Evolutionary conservation across 2,888 invertebrate species (phyloP).

Genomic region (Campaea margaritaria): DNA sequence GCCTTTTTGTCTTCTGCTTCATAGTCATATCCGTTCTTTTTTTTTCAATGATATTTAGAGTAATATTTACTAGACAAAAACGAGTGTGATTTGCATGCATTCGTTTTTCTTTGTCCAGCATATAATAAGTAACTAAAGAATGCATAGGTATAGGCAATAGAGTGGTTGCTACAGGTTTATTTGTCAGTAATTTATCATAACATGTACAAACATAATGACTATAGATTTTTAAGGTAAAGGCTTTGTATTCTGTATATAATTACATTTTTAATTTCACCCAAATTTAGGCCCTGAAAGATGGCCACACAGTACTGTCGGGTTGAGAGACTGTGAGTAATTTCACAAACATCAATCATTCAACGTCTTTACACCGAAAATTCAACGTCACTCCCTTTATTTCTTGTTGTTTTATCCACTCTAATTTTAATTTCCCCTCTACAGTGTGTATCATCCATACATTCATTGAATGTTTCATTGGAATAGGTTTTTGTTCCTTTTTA

Average conservation of each 20-base stretch:
- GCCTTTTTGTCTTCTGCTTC: too few relatives aligned
- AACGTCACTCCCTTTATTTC: conserved; percentile 69
- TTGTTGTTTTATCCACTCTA: conserved; percentile 70
- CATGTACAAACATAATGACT: conserved; percentile 9
- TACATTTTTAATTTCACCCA: conserved; percentile 43
- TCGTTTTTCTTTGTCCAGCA: too few relatives aligned
- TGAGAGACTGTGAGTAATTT: conserved; percentile 68
- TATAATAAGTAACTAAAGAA: too few relatives aligned
- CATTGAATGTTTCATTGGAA: conserved; percentile 32
- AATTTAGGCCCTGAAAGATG: conserved; percentile 48
- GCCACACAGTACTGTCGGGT: conserved; percentile 63
- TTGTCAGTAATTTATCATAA: conserved; percentile 11
- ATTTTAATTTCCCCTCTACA: conserved; percentile 51
- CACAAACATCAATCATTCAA: conserved; percentile 77
- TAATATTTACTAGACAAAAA: too few relatives aligned
- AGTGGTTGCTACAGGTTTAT: too few relatives aligned
- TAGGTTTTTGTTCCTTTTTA: too few relatives aligned
- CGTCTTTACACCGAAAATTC: conserved; percentile 75
- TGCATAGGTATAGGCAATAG: too few relatives aligned
- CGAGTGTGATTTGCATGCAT: too few relatives aligned
- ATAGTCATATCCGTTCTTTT: too few relatives aligned
- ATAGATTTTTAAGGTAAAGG: conserved; percentile 32
- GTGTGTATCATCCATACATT: too few relatives aligned
- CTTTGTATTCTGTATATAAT: conserved; percentile 44
- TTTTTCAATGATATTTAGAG: too few relatives aligned